Evolutionary conservation across 2,888 invertebrate genomes (phyloP).

Genomic region (Margaritifera margaritifera): DNA sequence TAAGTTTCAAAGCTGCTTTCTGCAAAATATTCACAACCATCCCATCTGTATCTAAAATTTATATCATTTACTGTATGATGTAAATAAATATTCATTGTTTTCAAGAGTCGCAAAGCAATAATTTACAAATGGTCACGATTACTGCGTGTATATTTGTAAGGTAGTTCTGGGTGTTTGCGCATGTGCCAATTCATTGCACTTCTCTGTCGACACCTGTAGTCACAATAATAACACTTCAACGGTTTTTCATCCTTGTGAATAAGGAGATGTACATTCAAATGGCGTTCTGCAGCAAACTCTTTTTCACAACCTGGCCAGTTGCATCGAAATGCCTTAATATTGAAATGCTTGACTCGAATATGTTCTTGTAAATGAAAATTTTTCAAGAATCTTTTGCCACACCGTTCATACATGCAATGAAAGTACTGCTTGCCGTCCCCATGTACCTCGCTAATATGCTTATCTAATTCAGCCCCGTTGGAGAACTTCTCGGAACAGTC

Average conservation of each 20-base stretch:
- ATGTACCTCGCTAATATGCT: slow-evolving; percentile 39
- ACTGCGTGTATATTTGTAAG: slow-evolving; percentile 41
- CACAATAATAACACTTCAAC: slow-evolving; percentile 61
- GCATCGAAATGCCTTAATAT: slow-evolving; percentile 48
- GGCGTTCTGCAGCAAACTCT: slow-evolving; percentile 52
- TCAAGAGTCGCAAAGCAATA: too few species aligned
- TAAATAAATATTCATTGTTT: too few species aligned
- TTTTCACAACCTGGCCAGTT: slow-evolving; percentile 55
- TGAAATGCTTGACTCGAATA: slow-evolving; percentile 53
- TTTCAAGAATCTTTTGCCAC: slow-evolving; percentile 49
- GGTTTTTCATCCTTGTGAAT: slow-evolving; percentile 64
- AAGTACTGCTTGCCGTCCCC: slow-evolving; percentile 40
- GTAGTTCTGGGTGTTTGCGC: slow-evolving; percentile 61
- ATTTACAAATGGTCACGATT: slow-evolving; percentile 21
- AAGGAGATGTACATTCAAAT: slow-evolving; percentile 57
- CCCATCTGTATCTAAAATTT: too few species aligned
- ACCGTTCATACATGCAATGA: slow-evolving; percentile 49
- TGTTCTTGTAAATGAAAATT: slow-evolving; percentile 56
- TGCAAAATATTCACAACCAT: too few species aligned
- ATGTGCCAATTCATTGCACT: slow-evolving; percentile 66
- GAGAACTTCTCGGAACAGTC: slow-evolving; percentile 35
- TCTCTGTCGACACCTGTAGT: slow-evolving; percentile 61
- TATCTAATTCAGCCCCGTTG: slow-evolving; percentile 34
- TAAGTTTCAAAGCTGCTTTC: too few species aligned
- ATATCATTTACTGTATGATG: too few species aligned